These are phyloP conservation scores for Perodicticus potto DNA, from an alignment of 2,797 vertebrate genomes.

Conservation along the genomic window DNA sequence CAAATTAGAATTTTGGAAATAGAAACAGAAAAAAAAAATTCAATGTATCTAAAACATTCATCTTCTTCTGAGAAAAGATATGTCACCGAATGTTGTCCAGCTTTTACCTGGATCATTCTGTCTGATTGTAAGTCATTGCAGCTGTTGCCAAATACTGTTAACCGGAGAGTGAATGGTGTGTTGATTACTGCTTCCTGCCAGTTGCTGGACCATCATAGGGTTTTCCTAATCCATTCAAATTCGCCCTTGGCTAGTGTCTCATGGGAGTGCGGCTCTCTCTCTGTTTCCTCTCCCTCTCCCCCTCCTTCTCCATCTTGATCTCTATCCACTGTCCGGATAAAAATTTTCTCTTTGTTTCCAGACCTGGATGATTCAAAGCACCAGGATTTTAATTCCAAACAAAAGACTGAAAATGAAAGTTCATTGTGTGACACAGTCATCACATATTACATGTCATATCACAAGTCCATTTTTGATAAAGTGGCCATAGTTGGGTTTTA, in stretches of 20 bases:
- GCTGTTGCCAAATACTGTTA: constrained; percentile 40
- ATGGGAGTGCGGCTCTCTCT: background rate
- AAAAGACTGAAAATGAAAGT: constrained; percentile 26
- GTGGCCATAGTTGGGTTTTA: background rate
- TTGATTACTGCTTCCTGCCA: constrained; percentile 13
- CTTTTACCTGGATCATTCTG: constrained; percentile 64
- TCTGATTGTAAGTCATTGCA: constrained; percentile 10
- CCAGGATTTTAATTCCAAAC: constrained; percentile 30
- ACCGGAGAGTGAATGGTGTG: constrained; percentile 36
- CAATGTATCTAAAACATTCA: constrained; percentile 1
- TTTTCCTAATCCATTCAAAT: constrained; percentile 73
- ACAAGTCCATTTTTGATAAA: constrained; percentile 6
- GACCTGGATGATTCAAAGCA: background rate
- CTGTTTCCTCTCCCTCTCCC: no score
- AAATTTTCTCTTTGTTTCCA: background rate
- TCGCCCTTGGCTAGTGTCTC: background rate
- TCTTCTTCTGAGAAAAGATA: background rate
- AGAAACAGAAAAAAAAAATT: constrained; percentile 55
- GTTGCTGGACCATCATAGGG: constrained; percentile 9
- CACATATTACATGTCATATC: background rate
- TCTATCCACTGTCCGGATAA: background rate
- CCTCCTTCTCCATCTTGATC: no score
- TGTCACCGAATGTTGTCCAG: background rate
- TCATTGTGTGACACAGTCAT: background rate
- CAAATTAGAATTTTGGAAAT: constrained; percentile 45